Evolutionary conservation across 2,888 invertebrate genomes (phyloP).

Genomic region (Melinopterus prodromus): DNA sequence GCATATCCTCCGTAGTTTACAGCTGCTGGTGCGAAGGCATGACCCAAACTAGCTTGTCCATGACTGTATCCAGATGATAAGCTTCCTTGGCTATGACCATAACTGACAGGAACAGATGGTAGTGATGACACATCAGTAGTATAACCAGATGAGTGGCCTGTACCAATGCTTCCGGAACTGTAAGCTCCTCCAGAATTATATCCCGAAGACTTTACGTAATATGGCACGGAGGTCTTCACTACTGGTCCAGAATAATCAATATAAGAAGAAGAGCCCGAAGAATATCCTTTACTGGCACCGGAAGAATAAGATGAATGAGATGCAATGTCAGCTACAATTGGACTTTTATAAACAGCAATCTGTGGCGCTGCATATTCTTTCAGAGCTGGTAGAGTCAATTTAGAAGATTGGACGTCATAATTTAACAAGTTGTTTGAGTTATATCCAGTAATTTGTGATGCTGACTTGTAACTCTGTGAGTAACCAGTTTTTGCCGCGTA

Average conservation of each 20-base stretch:
- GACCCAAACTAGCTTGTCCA: background rate
- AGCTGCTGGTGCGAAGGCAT: background rate
- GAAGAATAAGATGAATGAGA: background rate
- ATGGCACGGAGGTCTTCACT: conserved; percentile 4
- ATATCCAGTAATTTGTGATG: background rate
- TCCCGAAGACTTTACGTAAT: conserved; percentile 6
- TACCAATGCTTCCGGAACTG: background rate
- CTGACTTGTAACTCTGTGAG: background rate
- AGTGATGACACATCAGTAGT: background rate
- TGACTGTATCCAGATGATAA: background rate
- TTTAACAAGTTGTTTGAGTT: conserved; percentile 14
- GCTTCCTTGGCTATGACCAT: too few species aligned
- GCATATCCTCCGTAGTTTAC: background rate
- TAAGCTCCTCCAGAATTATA: background rate
- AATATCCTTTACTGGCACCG: background rate
- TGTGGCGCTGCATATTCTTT: conserved; percentile 22
- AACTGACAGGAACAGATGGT: background rate
- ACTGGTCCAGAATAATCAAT: conserved; percentile 13
- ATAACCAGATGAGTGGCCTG: background rate
- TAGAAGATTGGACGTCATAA: conserved; percentile 7
- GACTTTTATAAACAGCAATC: background rate
- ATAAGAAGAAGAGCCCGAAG: conserved; percentile 12
- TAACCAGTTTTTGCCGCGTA: conserved; percentile 28
- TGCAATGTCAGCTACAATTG: background rate
- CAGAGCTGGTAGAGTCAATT: conserved; percentile 16